Conservation (phyloP, 1,140 invertebrate species). For the Zaprionus ghesquierei region DNA sequence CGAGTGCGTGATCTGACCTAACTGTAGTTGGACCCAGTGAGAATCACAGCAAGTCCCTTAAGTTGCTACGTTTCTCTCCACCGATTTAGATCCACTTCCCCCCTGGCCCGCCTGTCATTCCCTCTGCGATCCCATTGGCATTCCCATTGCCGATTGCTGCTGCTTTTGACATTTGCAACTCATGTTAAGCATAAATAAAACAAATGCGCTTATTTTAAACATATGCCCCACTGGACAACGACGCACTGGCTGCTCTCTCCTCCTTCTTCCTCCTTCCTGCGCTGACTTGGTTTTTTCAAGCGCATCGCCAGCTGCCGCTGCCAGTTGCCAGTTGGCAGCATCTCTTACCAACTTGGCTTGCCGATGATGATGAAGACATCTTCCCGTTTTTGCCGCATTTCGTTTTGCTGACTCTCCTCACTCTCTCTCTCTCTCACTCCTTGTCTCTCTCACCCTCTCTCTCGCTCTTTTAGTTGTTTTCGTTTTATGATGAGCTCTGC, state of each 20-base stretch:
- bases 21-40: neutral
- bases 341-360: constrained; percentile 63
- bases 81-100: constrained; percentile 2
- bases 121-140: neutral
- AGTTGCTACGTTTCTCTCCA: constrained; percentile 48
- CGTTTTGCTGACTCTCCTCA: constrained; percentile 6
- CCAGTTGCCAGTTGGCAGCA: constrained; percentile 12
- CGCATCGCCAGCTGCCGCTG: constrained; percentile 30
- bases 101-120: too few species aligned
- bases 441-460: neutral
- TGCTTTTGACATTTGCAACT: constrained; percentile 77
- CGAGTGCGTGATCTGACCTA: neutral
- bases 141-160: constrained; percentile 9
- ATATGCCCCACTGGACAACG: constrained; percentile 51
- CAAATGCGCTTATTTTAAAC: constrained; percentile 79
- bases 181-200: constrained; percentile 81
- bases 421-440: constrained; percentile 14
- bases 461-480: constrained; percentile 13
- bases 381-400: constrained; percentile 61
- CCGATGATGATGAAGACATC: constrained; percentile 72
- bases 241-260: neutral
- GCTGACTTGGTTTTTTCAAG: constrained; percentile 2
- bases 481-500: constrained; percentile 41
- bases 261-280: neutral
- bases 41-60: neutral